Conservation (phyloP, 2,113 vertebrate genomes). For the Carassius carassius region DNA sequence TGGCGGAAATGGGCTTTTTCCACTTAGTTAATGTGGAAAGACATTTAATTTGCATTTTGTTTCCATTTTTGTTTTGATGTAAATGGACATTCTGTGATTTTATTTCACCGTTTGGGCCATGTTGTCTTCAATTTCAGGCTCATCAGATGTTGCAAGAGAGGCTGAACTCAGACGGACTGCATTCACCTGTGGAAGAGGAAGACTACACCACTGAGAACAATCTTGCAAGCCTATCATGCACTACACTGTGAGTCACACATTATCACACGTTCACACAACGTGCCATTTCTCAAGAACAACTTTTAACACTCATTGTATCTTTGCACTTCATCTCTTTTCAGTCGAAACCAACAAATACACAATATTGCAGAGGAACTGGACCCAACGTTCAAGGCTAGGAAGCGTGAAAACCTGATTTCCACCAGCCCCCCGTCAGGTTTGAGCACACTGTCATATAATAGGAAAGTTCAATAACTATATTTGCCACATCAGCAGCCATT, state of each 20-base stretch:
- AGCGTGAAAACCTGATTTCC: conserved; percentile 49
- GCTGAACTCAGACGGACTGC: conserved; percentile 72
- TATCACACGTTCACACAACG: not conserved
- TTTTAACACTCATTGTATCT: not conserved
- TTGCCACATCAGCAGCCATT: not conserved
- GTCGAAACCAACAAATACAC: conserved; percentile 62
- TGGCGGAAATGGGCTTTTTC: too few species aligned
- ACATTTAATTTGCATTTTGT: not conserved
- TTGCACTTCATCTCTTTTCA: conserved; percentile 46
- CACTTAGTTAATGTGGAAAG: too few species aligned
- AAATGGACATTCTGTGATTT: not conserved
- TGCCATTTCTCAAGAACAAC: not conserved
- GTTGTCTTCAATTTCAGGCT: conserved; percentile 44
- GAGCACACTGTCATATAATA: not conserved
- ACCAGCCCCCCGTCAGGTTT: conserved; percentile 22
- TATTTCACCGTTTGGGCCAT: not conserved
- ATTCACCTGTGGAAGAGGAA: conserved; percentile 71
- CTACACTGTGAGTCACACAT: conserved; percentile 40
- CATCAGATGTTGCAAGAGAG: conserved; percentile 63
- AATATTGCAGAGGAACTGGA: conserved; percentile 79
- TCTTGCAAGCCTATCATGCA: conserved; percentile 60
- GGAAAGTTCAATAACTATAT: not conserved
- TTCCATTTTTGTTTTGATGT: not conserved
- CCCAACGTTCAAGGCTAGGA: conserved; percentile 75
- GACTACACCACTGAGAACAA: conserved; percentile 63